These are phyloP conservation scores for Leucopternis melanops DNA, from an alignment of 2,113 vertebrate species.

Conservation along the genomic window DNA sequence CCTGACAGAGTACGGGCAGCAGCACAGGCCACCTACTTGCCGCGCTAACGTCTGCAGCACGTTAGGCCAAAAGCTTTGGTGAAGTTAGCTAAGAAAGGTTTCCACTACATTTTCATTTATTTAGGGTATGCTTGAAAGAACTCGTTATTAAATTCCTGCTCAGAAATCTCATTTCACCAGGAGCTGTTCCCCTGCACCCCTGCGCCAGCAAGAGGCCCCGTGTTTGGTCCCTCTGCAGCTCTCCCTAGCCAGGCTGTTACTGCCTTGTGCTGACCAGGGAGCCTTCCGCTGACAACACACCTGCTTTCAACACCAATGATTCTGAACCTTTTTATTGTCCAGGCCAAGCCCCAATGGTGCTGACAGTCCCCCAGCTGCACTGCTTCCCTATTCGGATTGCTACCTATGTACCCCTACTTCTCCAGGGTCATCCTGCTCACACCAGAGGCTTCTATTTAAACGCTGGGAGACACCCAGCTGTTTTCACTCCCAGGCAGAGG, in stretches of 20 bases:
- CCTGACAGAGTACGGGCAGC: conserved; percentile 67
- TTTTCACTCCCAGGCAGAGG: background rate
- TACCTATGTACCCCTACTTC: background rate
- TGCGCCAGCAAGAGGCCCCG: accelerated
- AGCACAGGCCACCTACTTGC: conserved; percentile 65
- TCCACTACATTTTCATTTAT: background rate
- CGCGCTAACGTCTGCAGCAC: conserved; percentile 31
- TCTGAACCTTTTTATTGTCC: background rate
- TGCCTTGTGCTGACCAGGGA: accelerated
- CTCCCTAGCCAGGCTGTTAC: background rate
- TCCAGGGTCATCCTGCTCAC: background rate
- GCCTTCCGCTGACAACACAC: accelerated
- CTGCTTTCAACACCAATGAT: background rate
- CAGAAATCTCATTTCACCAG: background rate
- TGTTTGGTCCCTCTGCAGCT: accelerated
- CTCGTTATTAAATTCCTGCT: background rate
- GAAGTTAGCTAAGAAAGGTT: conserved; percentile 33
- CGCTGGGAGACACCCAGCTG: background rate
- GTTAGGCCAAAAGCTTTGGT: conserved; percentile 55
- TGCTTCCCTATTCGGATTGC: background rate
- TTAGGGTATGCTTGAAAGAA: background rate
- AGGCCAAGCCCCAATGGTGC: background rate
- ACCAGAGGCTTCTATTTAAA: background rate
- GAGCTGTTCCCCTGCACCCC: background rate
- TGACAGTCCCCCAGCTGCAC: background rate